Evolutionary conservation across 2,888 invertebrate genomes (phyloP).

Genomic region (Lordiphosa andalusiaca): DNA sequence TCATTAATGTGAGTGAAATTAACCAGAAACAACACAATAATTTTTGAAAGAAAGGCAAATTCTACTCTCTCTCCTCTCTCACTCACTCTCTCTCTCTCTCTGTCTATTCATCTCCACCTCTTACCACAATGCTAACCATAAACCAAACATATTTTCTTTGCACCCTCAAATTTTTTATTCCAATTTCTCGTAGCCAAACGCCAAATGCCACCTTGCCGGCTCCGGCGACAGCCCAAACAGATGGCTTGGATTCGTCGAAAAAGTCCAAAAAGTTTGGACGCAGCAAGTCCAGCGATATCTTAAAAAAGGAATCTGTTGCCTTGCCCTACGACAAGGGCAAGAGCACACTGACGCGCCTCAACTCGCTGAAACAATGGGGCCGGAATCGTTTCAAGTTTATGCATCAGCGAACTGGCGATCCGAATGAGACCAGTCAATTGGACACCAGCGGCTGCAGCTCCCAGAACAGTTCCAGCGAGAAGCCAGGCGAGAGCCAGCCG

Average conservation of each 20-base stretch:
- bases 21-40: conserved; percentile 55
- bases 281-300: conserved; percentile 88
- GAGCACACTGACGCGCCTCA: conserved; percentile 83
- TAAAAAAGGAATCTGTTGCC: conserved; percentile 83
- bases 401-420: conserved; percentile 83
- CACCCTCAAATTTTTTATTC: conserved; percentile 24
- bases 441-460: conserved; percentile 75
- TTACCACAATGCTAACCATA: conserved; percentile 63
- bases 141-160: conserved; percentile 70
- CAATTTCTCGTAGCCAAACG: conserved; percentile 47
- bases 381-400: conserved; percentile 88
- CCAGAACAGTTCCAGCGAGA: conserved; percentile 64
- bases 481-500: conserved; percentile 41
- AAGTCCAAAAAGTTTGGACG: conserved; percentile 82
- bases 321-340: conserved; percentile 80
- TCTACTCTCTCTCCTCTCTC: conserved; percentile 17
- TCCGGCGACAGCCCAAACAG: conserved; percentile 27
- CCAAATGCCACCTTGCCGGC: conserved; percentile 55
- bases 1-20: conserved; percentile 39
- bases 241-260: conserved; percentile 41
- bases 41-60: conserved; percentile 57
- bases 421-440: conserved; percentile 68
- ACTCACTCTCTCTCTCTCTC: conserved; percentile 13
- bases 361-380: conserved; percentile 92
- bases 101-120: conserved; percentile 39